Conservation (phyloP, 1,140 invertebrate species). For the Neodiprion fabricii region DNA sequence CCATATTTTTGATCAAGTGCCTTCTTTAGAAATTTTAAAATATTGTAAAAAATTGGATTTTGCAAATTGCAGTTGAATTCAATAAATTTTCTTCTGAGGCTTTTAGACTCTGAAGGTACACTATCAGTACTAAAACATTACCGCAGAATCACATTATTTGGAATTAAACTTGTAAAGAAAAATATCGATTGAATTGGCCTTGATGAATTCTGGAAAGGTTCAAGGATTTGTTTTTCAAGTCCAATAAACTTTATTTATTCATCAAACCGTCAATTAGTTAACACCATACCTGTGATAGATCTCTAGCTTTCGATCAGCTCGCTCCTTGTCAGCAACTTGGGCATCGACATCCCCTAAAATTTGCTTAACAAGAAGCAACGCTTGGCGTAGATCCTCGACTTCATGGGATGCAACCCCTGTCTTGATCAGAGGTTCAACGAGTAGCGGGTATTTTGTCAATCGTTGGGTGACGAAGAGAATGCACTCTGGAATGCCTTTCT, state of each 20-base stretch:
- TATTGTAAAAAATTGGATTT: too few relatives aligned
- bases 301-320: conserved; percentile 87
- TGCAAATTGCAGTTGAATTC: background rate
- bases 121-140: too few relatives aligned
- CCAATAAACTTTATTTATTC: too few relatives aligned
- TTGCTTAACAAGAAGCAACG: conserved; percentile 81
- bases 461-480: conserved; percentile 93
- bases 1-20: too few relatives aligned
- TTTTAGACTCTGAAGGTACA: too few relatives aligned
- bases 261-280: too few relatives aligned
- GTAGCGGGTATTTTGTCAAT: conserved; percentile 92
- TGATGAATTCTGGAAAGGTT: too few relatives aligned
- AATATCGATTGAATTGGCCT: too few relatives aligned
- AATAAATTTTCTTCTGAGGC: background rate
- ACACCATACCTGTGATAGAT: conserved; percentile 77
- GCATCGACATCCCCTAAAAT: conserved; percentile 89
- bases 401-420: conserved; percentile 72
- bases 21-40: too few relatives aligned
- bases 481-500: conserved; percentile 95
- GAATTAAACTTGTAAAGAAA: too few relatives aligned
- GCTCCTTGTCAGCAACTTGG: conserved; percentile 90
- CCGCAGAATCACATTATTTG: too few relatives aligned
- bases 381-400: conserved; percentile 75
- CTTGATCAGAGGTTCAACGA: conserved; percentile 92
- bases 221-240: too few relatives aligned